A percentile compares a stretch with the other conserved stretches of the same genome.
These are phyloP conservation scores for Tenthredo livida DNA, from an alignment of 2,888 invertebrate species.

Conservation along the genomic window DNA sequence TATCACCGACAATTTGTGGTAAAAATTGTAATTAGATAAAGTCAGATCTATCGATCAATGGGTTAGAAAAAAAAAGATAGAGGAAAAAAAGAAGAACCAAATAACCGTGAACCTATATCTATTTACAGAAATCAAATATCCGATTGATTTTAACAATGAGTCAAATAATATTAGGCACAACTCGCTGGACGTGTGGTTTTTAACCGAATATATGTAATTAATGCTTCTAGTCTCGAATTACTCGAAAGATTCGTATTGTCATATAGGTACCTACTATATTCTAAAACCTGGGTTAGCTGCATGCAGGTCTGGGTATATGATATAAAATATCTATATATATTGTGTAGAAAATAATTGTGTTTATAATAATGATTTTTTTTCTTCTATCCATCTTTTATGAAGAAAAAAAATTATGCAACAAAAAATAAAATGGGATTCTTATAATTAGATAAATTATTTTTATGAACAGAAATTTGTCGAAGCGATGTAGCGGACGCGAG, in stretches of 20 bases:
- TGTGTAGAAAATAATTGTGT: not conserved
- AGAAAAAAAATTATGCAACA: no score
- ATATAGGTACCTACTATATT: not conserved
- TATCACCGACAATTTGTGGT: conserved; percentile 22
- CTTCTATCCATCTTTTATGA: no score
- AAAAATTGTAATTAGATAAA: conserved; percentile 40
- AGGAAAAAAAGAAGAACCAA: no score
- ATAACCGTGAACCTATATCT: not conserved
- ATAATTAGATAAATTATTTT: no score
- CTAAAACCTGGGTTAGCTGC: not conserved
- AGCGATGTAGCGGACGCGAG: not conserved
- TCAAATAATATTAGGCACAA: conserved; percentile 46
- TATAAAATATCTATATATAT: not conserved
- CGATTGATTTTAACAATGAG: conserved; percentile 31
- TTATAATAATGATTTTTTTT: no score
- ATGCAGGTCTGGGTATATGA: not conserved
- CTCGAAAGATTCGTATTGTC: not conserved
- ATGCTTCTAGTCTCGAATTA: conserved; percentile 33
- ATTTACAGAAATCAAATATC: conserved; percentile 45
- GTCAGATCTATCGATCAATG: not conserved
- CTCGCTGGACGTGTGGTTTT: conserved; percentile 19
- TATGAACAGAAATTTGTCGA: no score
- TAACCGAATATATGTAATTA: conserved; percentile 46
- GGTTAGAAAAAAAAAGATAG: not conserved
- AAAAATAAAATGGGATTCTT: no score